Conservation (phyloP, 92 coral and sea anemone genomes). For the Zoanthus sansibaricus region DNA sequence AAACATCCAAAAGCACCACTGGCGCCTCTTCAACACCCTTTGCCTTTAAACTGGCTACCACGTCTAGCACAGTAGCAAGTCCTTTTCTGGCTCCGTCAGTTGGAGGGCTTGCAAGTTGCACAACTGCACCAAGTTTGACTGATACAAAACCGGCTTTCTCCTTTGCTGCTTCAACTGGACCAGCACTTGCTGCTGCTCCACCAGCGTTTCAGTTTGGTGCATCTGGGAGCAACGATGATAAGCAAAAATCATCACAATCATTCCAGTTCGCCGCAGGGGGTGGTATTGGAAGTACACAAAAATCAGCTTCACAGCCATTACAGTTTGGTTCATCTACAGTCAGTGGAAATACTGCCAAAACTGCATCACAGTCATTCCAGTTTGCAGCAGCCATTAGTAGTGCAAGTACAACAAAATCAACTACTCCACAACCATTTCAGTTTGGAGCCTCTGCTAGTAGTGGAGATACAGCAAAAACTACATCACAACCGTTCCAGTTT, state of each 20-base stretch:
- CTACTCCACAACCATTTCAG: slow-evolving; percentile 2
- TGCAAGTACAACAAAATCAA: not conserved
- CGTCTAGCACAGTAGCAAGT: not conserved
- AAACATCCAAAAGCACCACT: not conserved
- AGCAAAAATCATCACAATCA: not conserved
- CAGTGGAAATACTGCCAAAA: not conserved
- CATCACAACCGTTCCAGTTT: slow-evolving; percentile 15
- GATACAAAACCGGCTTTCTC: slow-evolving; percentile 33
- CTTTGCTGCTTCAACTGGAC: slow-evolving; percentile 9
- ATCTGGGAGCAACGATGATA: not conserved
- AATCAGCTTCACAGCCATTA: not conserved
- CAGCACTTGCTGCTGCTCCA: not conserved
- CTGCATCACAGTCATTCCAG: not conserved
- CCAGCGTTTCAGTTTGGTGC: slow-evolving; percentile 14
- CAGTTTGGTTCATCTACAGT: not conserved
- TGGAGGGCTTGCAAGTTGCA: not conserved
- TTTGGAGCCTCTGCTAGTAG: not conserved
- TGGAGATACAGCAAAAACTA: not conserved
- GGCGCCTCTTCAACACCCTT: slow-evolving; percentile 8
- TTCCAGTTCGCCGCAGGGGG: not conserved
- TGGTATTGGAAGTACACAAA: not conserved
- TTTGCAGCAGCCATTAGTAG: not conserved
- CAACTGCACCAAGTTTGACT: slow-evolving; percentile 5
- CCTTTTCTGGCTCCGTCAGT: slow-evolving; percentile 17
- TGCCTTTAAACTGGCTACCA: slow-evolving; percentile 19